Evolutionary conservation across 2,797 vertebrate species (phyloP).

Genomic region (Calcarius lapponicus): DNA sequence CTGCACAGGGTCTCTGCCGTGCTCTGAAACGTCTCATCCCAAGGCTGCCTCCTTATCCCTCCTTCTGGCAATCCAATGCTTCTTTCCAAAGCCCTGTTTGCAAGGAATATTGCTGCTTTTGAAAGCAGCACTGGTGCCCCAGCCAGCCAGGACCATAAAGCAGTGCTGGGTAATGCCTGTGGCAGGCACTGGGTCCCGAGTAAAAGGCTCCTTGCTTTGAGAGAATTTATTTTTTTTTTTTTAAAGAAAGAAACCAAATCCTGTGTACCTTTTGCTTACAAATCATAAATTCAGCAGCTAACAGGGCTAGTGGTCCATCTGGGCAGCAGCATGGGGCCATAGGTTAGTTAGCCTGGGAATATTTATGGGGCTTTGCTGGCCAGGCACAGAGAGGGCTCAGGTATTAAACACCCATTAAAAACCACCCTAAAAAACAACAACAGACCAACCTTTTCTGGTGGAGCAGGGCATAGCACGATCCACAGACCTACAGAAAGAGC

Average conservation of each 20-base stretch:
- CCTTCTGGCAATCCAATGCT: not conserved
- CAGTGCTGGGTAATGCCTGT: not conserved
- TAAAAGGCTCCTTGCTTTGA: not conserved
- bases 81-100: not conserved
- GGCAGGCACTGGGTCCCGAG: not conserved
- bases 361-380: conserved; percentile 56
- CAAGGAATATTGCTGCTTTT: not conserved
- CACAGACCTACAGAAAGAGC: not conserved
- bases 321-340: conserved; percentile 42
- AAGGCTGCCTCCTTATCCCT: not conserved
- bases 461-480: not conserved
- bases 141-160: not conserved
- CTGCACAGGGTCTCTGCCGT: accelerated
- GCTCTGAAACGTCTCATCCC: not conserved
- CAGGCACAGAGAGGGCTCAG: not conserved
- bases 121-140: not conserved
- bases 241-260: conserved; percentile 45
- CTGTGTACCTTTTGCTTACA: conserved; percentile 46
- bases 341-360: conserved; percentile 54
- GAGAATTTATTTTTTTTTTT: not conserved
- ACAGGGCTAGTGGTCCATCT: conserved; percentile 53
- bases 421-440: not conserved
- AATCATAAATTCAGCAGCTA: conserved; percentile 69
- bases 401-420: conserved; percentile 4
- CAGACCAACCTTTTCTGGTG: not conserved